Evolutionary conservation across 2,888 invertebrate genomes (phyloP).

Genomic region (Dicyrtomina minuta): DNA sequence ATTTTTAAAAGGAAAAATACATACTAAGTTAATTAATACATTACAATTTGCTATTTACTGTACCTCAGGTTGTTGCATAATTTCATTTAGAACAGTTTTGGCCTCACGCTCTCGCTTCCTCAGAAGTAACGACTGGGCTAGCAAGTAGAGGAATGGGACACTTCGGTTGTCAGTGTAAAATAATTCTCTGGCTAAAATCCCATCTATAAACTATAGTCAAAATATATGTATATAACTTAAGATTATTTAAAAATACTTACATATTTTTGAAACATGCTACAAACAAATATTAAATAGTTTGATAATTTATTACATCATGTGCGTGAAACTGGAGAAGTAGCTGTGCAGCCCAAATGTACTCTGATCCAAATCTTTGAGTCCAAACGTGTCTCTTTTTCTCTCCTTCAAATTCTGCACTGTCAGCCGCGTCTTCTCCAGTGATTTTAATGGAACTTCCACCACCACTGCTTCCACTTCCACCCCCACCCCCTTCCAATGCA

Average conservation of each 20-base stretch:
- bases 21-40: too few species aligned
- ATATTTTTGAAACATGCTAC: too few species aligned
- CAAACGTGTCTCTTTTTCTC: background rate
- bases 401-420: background rate
- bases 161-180: slow-evolving; percentile 34
- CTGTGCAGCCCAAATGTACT: slow-evolving; percentile 49
- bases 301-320: slow-evolving; percentile 50
- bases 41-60: too few species aligned
- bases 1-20: too few species aligned
- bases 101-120: slow-evolving; percentile 15
- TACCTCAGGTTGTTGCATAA: too few species aligned
- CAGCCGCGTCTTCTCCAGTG: background rate
- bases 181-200: slow-evolving; percentile 43
- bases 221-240: slow-evolving; percentile 24
- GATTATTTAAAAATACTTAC: too few species aligned
- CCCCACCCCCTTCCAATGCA: too few species aligned
- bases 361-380: too few species aligned
- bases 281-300: slow-evolving; percentile 2
- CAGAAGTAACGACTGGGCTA: slow-evolving; percentile 40
- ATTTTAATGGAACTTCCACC: background rate
- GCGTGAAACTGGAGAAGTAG: slow-evolving; percentile 46
- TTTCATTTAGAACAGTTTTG: background rate
- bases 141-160: slow-evolving; percentile 43
- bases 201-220: slow-evolving; percentile 49
- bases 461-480: too few species aligned